Conservation (phyloP, 1,140 invertebrate genomes). For the Heliconius congener region DNA sequence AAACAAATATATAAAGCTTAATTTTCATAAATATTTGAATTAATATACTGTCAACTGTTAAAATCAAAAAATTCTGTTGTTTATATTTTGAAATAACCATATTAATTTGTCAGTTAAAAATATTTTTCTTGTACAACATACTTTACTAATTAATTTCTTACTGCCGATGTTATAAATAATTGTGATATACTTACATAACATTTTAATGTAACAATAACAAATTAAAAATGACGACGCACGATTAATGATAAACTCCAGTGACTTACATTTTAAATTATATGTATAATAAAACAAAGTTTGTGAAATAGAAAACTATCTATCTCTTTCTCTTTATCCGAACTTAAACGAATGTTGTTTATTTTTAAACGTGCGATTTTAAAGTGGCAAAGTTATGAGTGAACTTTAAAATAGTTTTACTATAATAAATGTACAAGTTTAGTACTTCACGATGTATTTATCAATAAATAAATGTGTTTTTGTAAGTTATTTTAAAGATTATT, state of each 20-base stretch:
- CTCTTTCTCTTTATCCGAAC: background rate
- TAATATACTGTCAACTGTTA: too few species aligned
- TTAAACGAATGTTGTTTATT: slow-evolving; percentile 3
- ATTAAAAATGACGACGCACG: background rate
- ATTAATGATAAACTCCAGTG: background rate
- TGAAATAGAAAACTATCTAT: slow-evolving; percentile 1
- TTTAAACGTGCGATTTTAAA: slow-evolving; percentile 9
- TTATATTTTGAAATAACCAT: background rate
- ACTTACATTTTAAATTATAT: background rate
- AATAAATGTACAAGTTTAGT: slow-evolving; percentile 76
- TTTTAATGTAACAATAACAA: slow-evolving; percentile 1
- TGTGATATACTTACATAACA: background rate
- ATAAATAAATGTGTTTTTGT: slow-evolving; percentile 77
- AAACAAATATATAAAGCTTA: too few species aligned
- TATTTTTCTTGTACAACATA: background rate
- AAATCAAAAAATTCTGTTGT: background rate
- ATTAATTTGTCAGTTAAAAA: background rate
- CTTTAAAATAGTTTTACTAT: slow-evolving; percentile 61
- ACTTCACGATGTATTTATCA: slow-evolving; percentile 72
- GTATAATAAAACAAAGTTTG: background rate
- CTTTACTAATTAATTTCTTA: background rate
- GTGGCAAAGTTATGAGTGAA: slow-evolving; percentile 2
- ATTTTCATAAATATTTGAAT: too few species aligned
- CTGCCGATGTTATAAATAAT: slow-evolving; percentile 10
- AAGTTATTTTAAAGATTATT: slow-evolving; percentile 80